These are phyloP conservation scores for Gallinago jamesoni DNA, from an alignment of 2,113 vertebrate species.

Conservation along the genomic window DNA sequence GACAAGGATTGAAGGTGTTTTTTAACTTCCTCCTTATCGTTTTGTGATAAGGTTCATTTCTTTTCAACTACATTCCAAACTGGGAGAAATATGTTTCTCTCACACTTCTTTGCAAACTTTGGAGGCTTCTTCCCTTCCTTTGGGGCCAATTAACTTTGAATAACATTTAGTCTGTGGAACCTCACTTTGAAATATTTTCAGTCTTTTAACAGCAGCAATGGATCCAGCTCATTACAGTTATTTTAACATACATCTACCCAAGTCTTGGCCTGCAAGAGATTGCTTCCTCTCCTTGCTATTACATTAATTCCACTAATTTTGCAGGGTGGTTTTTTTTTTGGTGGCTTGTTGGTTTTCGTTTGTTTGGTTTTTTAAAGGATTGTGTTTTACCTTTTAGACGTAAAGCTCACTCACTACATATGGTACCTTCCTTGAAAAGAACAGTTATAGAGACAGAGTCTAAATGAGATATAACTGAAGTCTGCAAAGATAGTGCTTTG, in stretches of 20 bases:
- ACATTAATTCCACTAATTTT: background rate
- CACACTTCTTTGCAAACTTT: background rate
- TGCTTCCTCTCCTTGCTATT: background rate
- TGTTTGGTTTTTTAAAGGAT: background rate
- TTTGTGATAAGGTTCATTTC: slow-evolving; percentile 4
- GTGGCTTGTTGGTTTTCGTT: background rate
- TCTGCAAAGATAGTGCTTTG: background rate
- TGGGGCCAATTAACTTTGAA: background rate
- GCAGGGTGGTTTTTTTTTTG: background rate
- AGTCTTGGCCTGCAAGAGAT: background rate
- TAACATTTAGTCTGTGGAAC: background rate
- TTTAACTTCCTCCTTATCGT: slow-evolving; percentile 20
- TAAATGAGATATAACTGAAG: background rate
- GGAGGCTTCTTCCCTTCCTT: background rate
- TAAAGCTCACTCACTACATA: background rate
- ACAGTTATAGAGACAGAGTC: background rate
- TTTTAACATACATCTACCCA: background rate
- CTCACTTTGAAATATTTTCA: background rate
- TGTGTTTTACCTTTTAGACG: background rate
- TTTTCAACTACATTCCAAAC: slow-evolving; percentile 9
- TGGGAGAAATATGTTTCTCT: background rate
- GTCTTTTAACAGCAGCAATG: background rate
- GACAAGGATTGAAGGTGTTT: slow-evolving; percentile 19
- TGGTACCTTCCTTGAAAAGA: background rate
- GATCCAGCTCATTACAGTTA: background rate